Conservation (phyloP, 2,113 vertebrate species). For the Channa maculata region DNA sequence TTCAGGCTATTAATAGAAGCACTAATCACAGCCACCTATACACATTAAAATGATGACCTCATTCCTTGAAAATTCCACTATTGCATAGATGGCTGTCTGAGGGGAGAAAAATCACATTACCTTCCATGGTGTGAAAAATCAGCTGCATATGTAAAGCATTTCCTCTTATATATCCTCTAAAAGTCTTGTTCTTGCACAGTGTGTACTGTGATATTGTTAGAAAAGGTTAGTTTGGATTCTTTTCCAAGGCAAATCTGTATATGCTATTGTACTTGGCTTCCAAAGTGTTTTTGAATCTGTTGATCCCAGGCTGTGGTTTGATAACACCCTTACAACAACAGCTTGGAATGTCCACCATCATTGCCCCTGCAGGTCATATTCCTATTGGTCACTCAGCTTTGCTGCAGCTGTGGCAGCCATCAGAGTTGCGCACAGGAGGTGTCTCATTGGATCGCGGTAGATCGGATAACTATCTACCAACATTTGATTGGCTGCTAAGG, state of each 20-base stretch:
- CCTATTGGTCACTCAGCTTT: conserved; percentile 26
- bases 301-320: conserved; percentile 29
- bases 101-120: not conserved
- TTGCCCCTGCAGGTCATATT: not conserved
- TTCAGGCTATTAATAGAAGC: conserved; percentile 68
- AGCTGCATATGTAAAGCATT: conserved; percentile 14
- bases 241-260: conserved; percentile 39
- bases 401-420: conserved; percentile 59
- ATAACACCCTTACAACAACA: conserved; percentile 32
- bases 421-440: conserved; percentile 28
- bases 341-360: conserved; percentile 20
- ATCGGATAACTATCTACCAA: conserved; percentile 65
- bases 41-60: conserved; percentile 75
- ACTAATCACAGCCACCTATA: conserved; percentile 69
- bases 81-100: conserved; percentile 53
- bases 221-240: conserved; percentile 32
- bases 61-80: conserved; percentile 58
- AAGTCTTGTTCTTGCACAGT: conserved; percentile 18
- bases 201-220: conserved; percentile 8
- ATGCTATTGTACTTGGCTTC: conserved; percentile 25
- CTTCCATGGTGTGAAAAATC: conserved; percentile 13
- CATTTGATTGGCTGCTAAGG: conserved; percentile 46
- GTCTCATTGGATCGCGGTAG: conserved; percentile 65
- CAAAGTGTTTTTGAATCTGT: conserved; percentile 23
- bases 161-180: conserved; percentile 32